phyloP scores from a whole-genome alignment of 1,140 invertebrate species.

The Pentalonia nigronervosa region DNA sequence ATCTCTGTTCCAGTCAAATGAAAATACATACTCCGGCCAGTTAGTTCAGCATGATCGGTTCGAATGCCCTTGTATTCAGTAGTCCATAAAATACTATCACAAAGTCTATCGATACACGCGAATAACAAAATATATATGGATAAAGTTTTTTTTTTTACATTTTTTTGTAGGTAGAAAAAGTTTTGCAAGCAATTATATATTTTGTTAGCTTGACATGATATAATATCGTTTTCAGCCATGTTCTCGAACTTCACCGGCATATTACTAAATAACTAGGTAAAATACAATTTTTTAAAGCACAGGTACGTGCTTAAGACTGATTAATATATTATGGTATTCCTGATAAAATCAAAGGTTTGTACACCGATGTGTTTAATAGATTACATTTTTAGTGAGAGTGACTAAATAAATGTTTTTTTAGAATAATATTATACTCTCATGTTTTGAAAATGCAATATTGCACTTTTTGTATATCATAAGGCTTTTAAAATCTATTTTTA shows the following conservation, averaged over 20 bases:
- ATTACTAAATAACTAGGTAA: not conserved
- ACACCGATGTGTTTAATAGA: not conserved
- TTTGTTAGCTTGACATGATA: not conserved
- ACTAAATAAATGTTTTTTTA: too few relatives aligned
- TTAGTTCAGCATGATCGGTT: slow-evolving; percentile 27
- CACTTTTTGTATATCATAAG: not conserved
- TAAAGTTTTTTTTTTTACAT: not conserved
- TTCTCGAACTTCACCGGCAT: not conserved
- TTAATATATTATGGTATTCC: not conserved
- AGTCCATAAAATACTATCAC: slow-evolving; percentile 24
- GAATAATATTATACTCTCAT: not conserved
- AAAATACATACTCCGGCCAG: not conserved
- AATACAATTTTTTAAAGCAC: not conserved
- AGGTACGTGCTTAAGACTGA: not conserved
- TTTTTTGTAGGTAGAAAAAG: not conserved
- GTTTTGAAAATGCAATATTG: not conserved
- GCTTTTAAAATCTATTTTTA: not conserved
- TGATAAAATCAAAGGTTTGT: not conserved
- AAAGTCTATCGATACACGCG: not conserved
- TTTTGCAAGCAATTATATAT: slow-evolving; percentile 18
- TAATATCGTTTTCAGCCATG: not conserved
- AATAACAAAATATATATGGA: not conserved
- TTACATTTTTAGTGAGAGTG: not conserved
- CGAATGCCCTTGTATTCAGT: not conserved
- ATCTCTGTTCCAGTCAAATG: not conserved